Evolutionary conservation across 2,113 vertebrate genomes (phyloP).

Genomic region (Mobula birostris): DNA sequence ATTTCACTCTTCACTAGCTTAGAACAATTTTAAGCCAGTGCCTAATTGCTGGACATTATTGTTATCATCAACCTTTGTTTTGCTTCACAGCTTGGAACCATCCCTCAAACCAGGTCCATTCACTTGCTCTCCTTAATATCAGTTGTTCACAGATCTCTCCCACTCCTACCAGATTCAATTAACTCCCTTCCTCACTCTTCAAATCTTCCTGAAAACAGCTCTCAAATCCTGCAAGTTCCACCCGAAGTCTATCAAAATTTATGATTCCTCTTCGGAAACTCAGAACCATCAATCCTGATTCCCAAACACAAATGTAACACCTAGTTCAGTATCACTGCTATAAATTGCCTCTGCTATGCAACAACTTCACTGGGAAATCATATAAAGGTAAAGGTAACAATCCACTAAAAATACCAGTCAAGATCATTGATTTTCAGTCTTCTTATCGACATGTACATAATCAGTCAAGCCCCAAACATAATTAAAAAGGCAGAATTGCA

Average conservation of each 20-base stretch:
- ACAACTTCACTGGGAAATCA: neutral
- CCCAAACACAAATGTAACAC: neutral
- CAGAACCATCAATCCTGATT: neutral
- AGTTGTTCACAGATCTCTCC: neutral
- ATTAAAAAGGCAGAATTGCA: neutral
- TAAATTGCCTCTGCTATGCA: neutral
- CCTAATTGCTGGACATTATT: neutral
- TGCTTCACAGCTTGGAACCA: neutral
- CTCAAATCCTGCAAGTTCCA: neutral
- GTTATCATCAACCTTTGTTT: neutral
- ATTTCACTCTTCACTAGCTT: neutral
- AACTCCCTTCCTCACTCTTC: neutral
- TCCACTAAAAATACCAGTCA: neutral
- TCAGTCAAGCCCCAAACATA: neutral
- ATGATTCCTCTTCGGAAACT: neutral
- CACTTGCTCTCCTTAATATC: neutral
- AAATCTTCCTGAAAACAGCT: neutral
- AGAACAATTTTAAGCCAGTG: neutral
- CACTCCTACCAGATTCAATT: neutral
- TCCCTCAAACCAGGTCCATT: neutral
- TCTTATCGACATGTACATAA: neutral
- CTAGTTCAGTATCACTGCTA: neutral
- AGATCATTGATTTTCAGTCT: neutral
- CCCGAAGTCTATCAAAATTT: neutral
- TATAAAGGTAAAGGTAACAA: too few species aligned